Conservation (phyloP, 2,888 invertebrate genomes). For the Ochropleura leucogaster region DNA sequence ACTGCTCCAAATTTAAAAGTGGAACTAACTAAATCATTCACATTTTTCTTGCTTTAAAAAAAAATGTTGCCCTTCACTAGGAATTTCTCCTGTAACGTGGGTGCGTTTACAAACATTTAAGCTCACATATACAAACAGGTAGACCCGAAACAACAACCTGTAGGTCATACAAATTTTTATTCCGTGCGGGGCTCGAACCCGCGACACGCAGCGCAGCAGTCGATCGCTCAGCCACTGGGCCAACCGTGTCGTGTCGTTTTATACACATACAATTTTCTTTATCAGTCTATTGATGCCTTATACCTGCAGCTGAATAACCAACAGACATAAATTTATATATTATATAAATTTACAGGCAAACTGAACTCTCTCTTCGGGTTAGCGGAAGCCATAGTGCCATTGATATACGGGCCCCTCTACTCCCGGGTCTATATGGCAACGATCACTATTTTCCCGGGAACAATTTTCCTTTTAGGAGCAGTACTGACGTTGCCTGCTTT, state of each 20-base stretch:
- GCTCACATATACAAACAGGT: no score
- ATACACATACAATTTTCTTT: not conserved
- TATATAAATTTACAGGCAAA: conserved; percentile 21
- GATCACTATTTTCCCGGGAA: conserved; percentile 27
- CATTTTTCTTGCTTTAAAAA: not conserved
- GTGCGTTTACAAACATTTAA: no score
- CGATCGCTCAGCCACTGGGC: no score
- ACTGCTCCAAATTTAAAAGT: not conserved
- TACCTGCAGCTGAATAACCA: not conserved
- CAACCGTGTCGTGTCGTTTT: no score
- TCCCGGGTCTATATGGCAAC: conserved; percentile 41
- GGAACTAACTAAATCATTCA: not conserved
- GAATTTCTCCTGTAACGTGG: no score
- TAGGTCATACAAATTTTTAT: no score
- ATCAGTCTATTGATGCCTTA: not conserved
- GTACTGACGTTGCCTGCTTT: conserved; percentile 38
- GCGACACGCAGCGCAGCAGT: no score
- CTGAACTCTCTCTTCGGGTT: conserved; percentile 41
- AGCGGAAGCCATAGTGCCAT: conserved; percentile 28
- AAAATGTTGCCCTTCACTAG: no score
- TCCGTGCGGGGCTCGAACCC: no score
- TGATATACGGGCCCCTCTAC: conserved; percentile 40
- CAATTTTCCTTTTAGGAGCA: conserved; percentile 38
- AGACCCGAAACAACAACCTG: no score
- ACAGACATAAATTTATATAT: not conserved